Evolutionary conservation across 2,113 vertebrate genomes (phyloP).

Genomic region (Glareola pratincola): DNA sequence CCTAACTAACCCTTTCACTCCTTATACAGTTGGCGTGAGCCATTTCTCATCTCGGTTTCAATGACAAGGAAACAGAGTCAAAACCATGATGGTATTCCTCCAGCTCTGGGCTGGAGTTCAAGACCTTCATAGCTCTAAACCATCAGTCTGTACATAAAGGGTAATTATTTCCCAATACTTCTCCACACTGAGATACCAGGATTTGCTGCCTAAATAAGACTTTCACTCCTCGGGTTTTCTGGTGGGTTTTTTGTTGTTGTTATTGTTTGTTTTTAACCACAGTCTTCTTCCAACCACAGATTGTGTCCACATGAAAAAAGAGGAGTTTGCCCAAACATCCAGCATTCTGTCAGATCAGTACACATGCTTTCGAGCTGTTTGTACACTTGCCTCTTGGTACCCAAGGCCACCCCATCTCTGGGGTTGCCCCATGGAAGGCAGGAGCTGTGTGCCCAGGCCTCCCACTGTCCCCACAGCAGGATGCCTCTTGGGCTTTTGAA

Average conservation of each 20-base stretch:
- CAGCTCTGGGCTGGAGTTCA: neutral
- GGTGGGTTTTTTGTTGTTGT: neutral
- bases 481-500: neutral
- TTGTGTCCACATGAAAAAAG: neutral
- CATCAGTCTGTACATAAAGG: neutral
- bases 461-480: neutral
- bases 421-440: neutral
- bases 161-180: neutral
- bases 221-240: neutral
- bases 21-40: neutral
- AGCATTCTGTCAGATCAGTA: neutral
- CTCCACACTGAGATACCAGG: neutral
- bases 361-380: neutral
- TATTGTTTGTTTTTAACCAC: neutral
- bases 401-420: neutral
- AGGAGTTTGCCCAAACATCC: neutral
- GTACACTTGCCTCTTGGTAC: neutral
- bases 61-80: neutral
- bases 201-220: neutral
- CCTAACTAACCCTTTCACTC: neutral
- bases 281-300: neutral
- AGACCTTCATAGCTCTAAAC: neutral
- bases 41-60: neutral
- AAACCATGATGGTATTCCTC: neutral
- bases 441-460: neutral